Conservation (phyloP, 2,797 vertebrate species). For the Acipenser ruthenus region DNA sequence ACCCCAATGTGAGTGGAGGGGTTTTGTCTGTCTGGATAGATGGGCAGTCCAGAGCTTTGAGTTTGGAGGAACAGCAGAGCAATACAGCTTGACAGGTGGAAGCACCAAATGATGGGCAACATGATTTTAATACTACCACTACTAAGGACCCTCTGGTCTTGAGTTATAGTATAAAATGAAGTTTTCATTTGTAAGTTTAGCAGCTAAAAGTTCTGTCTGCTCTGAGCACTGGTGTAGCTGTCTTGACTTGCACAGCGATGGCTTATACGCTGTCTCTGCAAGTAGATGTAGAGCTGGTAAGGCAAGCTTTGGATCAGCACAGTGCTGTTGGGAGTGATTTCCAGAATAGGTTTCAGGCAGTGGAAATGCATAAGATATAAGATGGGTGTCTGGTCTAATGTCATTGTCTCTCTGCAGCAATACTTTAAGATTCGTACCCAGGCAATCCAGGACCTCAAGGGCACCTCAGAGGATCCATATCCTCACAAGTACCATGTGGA, state of each 20-base stretch:
- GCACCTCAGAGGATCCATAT: constrained; percentile 79
- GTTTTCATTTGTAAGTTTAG: too few species aligned
- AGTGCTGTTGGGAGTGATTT: neutral
- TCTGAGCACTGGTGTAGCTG: too few species aligned
- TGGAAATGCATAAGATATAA: neutral
- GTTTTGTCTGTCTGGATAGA: neutral
- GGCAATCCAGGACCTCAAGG: constrained; percentile 80
- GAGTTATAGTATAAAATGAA: too few species aligned
- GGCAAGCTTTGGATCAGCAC: neutral
- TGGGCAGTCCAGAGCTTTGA: neutral
- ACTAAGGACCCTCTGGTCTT: too few species aligned
- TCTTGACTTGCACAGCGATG: too few species aligned
- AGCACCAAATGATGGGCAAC: too few species aligned
- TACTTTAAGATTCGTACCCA: constrained; percentile 93
- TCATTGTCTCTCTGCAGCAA: constrained; percentile 63
- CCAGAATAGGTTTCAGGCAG: neutral
- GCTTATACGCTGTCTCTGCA: too few species aligned
- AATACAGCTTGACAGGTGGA: too few species aligned
- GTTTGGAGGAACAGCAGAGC: neutral
- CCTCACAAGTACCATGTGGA: constrained; percentile 91
- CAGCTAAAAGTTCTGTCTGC: too few species aligned
- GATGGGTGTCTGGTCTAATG: neutral
- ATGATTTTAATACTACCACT: too few species aligned
- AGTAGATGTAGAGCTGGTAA: neutral
- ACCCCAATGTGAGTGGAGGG: constrained; percentile 76